Base-by-base conservation (phyloP, 2,113 vertebrate genomes). In the Ploceus nigricollis region DNA sequence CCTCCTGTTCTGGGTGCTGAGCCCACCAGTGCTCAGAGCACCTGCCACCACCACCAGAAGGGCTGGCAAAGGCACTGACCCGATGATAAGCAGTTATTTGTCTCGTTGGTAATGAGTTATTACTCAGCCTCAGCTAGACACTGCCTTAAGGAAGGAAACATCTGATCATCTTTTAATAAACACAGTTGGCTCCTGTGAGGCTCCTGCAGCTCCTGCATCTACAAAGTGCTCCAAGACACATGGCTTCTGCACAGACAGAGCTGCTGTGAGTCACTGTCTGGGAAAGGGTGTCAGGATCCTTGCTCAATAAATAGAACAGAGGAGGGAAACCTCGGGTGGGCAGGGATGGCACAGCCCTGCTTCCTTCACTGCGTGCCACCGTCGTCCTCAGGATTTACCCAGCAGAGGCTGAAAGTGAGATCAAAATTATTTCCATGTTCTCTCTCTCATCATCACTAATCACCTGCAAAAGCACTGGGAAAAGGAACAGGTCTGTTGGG, bases 141-240 rank as follows among this genome's bases (percentile, higher is more conserved):
- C 76, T 94, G 96, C 95, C 93, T 85, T 85, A 31, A 90, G 93
- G 87, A 87, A 90, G 51, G 89, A 84, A 97, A 82, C 94, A 96
- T 93, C 91, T 94, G 96, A 96, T 96, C 87, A 72, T 91, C 91
- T 95, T 95, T 91, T 95, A 94, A 97, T 93, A 94, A 94, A 89
- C 93, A 90, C 80, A 89, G 95, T 95, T 75, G 83, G 93, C 91
- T 93, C 82, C 90, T 91, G 83, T 0, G 0, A 90, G 89, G 83
- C 77, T 91, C 93, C 96, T 91, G 89, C 93, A 89, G 93, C 93
- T 95, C 87, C 82, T 45, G 42, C 61, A 68, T 94, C 85, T 80
- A 28, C 25, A 35, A 72, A 82, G 87, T 28, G 1, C 87, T 88
- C 66, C 0, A 27, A 91, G 93, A 61, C 31, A 19, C 89, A 69